Evolutionary conservation across 2,113 vertebrate species (phyloP), one percentile per base, ranked within the genome.

Genomic region (Cyprinus carpio): DNA sequence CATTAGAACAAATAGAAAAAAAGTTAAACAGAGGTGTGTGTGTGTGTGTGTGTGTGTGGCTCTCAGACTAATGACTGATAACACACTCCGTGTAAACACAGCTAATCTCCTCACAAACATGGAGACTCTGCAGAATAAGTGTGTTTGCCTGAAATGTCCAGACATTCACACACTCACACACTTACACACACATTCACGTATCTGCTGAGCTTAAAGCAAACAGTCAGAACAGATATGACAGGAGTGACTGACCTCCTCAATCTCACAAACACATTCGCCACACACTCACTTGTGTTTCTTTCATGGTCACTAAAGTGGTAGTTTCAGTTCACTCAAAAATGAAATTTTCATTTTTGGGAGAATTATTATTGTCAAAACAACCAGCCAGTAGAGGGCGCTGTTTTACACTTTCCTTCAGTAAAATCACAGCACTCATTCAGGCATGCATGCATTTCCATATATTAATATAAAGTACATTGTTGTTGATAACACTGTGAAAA

Each of bases 91-190:
- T 84, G 60, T 64, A 65, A 64, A 20, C 40, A 74, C 15, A 37
- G 4, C 82, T 20, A 34, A 67, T 85, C 43, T 86, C 69, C 58
- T 75, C 16, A 75, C 67, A 86, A 71, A 84, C 27, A 76, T 29
- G 65, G 40, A 65, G 56, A 76, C 58, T 75, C 12, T 76, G 29
- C 15, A 56, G n/a, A 81, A 85, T 80, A 82, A 62, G 71, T 82
- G 74, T 46, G 23, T 85, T 20, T 64, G 75, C 20, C 74, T 75
- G 46, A 20, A 78, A 3, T 49, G 69, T 76, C 65, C 81, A 71
- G 25, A 46, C 62, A 81, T 11, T 10, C 37, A 15, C 54, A 10
- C 65, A 62, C 15, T 6, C 51, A 15, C 62, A 16, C 25, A 60
- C 83, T n/a, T 51, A 79, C 49, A 16, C 51, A 40, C 40, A 40